Base-by-base conservation (phyloP, 2,888 invertebrate species). In the Uloborus plumipes region DNA sequence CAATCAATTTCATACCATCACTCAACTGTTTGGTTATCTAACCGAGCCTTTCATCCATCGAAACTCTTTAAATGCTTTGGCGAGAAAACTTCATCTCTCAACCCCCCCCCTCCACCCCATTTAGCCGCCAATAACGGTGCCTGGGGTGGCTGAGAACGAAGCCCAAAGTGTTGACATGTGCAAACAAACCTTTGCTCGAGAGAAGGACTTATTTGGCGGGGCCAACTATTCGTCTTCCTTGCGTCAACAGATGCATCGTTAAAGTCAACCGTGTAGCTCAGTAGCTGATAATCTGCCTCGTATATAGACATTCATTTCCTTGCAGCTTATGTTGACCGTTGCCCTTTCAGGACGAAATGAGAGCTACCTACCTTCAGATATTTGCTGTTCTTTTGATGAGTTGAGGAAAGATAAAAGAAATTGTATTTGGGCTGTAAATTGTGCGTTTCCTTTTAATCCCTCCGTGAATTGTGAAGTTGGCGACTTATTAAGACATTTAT, bases 31-130 rank as follows among this genome's bases (percentile, higher is more conserved):
- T 39, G 39, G 39, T 39, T 39, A 39, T 39, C 39, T 39, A 39
- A 39, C 39, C 39, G 39, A 39, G 39, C 39, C 39, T 39, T 39
- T 39, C 39, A 39, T 39, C 9, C 39, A 11, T 39, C 39, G 39
- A 39, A 39, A 39, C 39, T 39, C 39, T 39, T 39, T 39, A 39
- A 39, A 39, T 79, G 79, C 73, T 79, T 79, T 72, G 59, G 18
- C 50, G 61, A 51, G 79, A 73, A 72, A 79, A 79, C 79, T 73
- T 39, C 55, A 58, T 59, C 70, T 58, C 58, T 22, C 22, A n/a
- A n/a, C 50, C 47, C 51, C 66, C 18, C 26, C 47, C 61, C n/a
- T 20, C 66, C 20, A 26, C 18, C 39, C 39, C 2, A 14, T 20
- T 13, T 16, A 7, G 55, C 55, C 55, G 55, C 55, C 55, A 55